Base-by-base conservation (phyloP, 2,888 invertebrate genomes). In the Meganola albula region DNA sequence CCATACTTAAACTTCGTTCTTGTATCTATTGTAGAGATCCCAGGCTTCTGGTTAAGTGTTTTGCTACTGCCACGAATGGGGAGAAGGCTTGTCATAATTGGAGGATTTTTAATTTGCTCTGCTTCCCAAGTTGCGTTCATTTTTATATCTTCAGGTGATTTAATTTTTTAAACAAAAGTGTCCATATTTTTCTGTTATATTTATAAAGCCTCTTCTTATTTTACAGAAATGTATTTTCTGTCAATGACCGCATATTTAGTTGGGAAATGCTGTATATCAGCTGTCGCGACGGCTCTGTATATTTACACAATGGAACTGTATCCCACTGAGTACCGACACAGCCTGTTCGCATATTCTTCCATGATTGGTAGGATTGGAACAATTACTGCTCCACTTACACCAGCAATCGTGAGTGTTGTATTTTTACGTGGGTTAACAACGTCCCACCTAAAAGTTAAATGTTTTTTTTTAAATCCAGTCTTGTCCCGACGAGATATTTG, bases 1-100 rank as follows among this genome's bases (percentile, higher is more conserved):
- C 90, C 90, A 64, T 92, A 93, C 63, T 58, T 91, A 2, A 94
- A 93, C 71, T 94, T 53, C 59, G 90, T 93, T 23, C 60, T 90
- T 26, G 88, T 89, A 1, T 73, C 86, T 1, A 67, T 88, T 10
- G 87, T 91, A 10, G 93, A 93, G 66, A 89, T 93, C 37, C 93
- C 93, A 0, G 92, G 90, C 0, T 91, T 89, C 61, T 73, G 88
- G 42, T 57, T 88, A 20, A 89, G 90, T 0, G 88, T 88, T 14
- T 67, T 90, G 2, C 61, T 90, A 5, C 82, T 92, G 52, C 88
- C 91, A 53, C 79, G 79, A 37, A 71, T 89, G 12, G 92, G 92
- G 1, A 77, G 91, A 36, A 88, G 89, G 88, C 69, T 3, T 5
- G n/a, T 7, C n/a, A n/a, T 20, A n/a, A n/a, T 3, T 7, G 70